Evolutionary conservation across 53 echinoderm and acorn worm genomes (phyloP), one percentile per base, ranked within the genome.

Genomic region (Paracentrotus lividus): DNA sequence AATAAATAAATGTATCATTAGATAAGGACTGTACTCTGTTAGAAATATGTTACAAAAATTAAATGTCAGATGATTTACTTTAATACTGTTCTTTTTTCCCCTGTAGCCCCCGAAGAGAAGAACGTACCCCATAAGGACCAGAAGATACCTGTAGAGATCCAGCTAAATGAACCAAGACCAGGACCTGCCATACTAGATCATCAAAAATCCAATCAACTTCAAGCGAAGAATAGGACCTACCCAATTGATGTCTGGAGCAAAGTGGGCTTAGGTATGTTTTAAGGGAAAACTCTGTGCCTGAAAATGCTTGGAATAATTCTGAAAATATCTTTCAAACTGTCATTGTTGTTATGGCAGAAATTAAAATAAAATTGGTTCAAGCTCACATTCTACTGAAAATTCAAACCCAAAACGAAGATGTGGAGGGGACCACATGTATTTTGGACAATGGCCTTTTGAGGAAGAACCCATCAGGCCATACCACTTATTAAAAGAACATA

Each of bases 171-270:
- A 32, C 72, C 72, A 36, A 72, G 40, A 72, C 72, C 72, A 40
- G 40, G 40, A 40, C 72, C 40, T 40, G 72, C 5, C 18, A 38
- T 72, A 72, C 40, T 40, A 72, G 40, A 72, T 40, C 72, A 36
- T 20, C 36, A 40, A 16, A 40, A 18, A 72, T 20, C 72, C 21
- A 21, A n/a, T n/a, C n/a, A n/a, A n/a, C n/a, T 72, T 72, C 40
- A 36, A 13, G 16, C 40, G 36, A 88, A 56, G 88, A 56, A 88
- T 31, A 88, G 34, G 18, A 88, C 40, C 57, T 40, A 88, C 34
- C n/a, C 75, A 32, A 91, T 98, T 43, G 98, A 98, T 85, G 93
- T 98, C 33, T 98, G 98, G 98, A 97, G 98, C 90, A 97, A 94
- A 94, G 98, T 95, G 76, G 98, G 97, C 53, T 56, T 98, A 81